Evolutionary conservation across 2,888 invertebrate species (phyloP).

Genomic region (Ophion costatus): DNA sequence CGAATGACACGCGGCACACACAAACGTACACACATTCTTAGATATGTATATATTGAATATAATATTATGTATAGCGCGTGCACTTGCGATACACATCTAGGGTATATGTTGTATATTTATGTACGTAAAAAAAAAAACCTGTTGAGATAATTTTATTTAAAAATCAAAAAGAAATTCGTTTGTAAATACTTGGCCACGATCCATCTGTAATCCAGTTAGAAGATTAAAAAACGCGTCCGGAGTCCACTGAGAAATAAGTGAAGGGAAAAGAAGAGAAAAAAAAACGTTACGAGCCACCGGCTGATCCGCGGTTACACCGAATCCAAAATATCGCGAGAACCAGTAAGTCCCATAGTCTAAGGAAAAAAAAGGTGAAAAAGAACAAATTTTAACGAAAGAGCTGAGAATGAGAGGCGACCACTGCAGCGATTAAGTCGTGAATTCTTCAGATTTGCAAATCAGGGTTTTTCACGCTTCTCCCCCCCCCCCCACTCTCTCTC

Average conservation of each 20-base stretch:
- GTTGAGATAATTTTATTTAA: slow-evolving; percentile 33
- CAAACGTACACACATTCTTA: slow-evolving; percentile 37
- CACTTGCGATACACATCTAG: slow-evolving; percentile 50
- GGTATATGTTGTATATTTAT: slow-evolving; percentile 59
- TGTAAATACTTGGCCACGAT: slow-evolving; percentile 7
- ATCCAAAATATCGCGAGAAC: slow-evolving; percentile 44
- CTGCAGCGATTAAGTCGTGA: slow-evolving; percentile 77
- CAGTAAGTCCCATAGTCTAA: slow-evolving; percentile 36
- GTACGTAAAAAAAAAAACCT: slow-evolving; percentile 36
- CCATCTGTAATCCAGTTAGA: slow-evolving; percentile 11
- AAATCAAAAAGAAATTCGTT: slow-evolving; percentile 31
- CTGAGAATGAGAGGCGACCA: slow-evolving; percentile 46
- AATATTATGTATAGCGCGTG: slow-evolving; percentile 37
- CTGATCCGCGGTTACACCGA: slow-evolving; percentile 16
- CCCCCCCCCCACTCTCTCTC: slow-evolving; percentile 7
- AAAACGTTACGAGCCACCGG: slow-evolving; percentile 19
- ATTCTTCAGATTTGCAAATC: slow-evolving; percentile 78
- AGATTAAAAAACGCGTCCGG: not conserved
- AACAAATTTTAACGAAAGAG: slow-evolving; percentile 38
- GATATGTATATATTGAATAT: slow-evolving; percentile 52
- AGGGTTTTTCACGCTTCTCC: slow-evolving; percentile 67
- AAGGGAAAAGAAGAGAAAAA: not conserved
- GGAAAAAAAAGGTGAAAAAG: slow-evolving; percentile 48
- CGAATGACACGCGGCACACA: not conserved
- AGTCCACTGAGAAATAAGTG: not conserved